phyloP scores from a whole-genome alignment of 1,140 invertebrate genomes.

The Drosophila chauvacae region DNA sequence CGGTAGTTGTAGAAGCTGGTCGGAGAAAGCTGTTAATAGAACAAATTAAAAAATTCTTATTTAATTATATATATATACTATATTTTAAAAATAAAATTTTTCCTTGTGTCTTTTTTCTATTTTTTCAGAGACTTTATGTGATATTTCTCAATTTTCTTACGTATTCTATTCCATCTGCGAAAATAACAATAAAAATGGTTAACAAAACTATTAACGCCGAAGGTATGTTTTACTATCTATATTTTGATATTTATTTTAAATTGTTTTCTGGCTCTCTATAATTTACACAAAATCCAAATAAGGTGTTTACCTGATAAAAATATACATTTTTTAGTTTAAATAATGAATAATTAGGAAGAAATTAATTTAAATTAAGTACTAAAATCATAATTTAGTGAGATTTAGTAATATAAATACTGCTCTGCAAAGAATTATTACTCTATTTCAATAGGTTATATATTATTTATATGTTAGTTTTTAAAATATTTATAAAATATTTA shows the following conservation, averaged over 20 bases:
- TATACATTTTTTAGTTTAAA: not conserved
- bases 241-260: not conserved
- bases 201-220: conserved; percentile 1
- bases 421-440: no score
- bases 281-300: not conserved
- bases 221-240: conserved; percentile 3
- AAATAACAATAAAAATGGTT: conserved; percentile 4
- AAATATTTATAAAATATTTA: not conserved
- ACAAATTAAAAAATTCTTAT: not conserved
- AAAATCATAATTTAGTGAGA: not conserved
- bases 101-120: not conserved
- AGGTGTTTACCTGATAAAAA: not conserved
- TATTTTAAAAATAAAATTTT: no score
- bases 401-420: not conserved
- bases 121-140: conserved; percentile 3
- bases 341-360: not conserved
- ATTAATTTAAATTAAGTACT: not conserved
- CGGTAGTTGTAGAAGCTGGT: not conserved
- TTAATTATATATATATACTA: no score
- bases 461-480: not conserved
- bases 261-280: not conserved
- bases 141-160: not conserved
- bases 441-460: not conserved
- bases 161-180: not conserved
- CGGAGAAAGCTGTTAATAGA: not conserved